phyloP scores from a whole-genome alignment of 2,113 vertebrate species.

The Bufo bufo region DNA sequence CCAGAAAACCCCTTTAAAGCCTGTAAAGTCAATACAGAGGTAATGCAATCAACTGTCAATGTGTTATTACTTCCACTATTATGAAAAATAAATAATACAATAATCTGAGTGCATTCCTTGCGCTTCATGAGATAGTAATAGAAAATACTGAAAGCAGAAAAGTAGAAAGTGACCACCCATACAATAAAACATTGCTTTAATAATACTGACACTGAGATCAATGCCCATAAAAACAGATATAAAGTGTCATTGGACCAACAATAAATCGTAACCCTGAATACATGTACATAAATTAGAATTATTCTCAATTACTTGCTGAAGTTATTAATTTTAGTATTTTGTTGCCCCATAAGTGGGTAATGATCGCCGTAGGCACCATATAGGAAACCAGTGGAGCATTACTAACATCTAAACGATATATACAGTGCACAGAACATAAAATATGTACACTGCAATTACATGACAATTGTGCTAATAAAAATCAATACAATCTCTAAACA shows the following conservation, averaged over 20 bases:
- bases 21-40: too few species aligned
- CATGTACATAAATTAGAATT: neutral
- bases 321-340: slow-evolving; percentile 13
- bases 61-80: too few species aligned
- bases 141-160: neutral
- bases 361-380: neutral
- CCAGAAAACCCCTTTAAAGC: too few species aligned
- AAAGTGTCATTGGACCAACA: neutral
- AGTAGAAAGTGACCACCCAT: neutral
- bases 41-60: too few species aligned
- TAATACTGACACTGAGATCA: slow-evolving; percentile 2
- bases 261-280: neutral
- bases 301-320: neutral
- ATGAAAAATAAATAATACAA: neutral
- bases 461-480: neutral
- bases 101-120: neutral
- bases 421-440: neutral
- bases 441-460: slow-evolving; percentile 5
- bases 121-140: neutral
- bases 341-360: neutral
- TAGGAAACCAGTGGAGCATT: slow-evolving; percentile 6
- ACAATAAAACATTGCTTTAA: neutral
- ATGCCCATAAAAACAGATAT: neutral
- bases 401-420: slow-evolving; percentile 8
- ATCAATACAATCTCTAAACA: neutral